A percentile compares a stretch with the other conserved stretches of the same genome.
These are phyloP conservation scores for Cyanoderma ruficeps DNA, from an alignment of 2,113 vertebrate genomes.

Conservation along the genomic window DNA sequence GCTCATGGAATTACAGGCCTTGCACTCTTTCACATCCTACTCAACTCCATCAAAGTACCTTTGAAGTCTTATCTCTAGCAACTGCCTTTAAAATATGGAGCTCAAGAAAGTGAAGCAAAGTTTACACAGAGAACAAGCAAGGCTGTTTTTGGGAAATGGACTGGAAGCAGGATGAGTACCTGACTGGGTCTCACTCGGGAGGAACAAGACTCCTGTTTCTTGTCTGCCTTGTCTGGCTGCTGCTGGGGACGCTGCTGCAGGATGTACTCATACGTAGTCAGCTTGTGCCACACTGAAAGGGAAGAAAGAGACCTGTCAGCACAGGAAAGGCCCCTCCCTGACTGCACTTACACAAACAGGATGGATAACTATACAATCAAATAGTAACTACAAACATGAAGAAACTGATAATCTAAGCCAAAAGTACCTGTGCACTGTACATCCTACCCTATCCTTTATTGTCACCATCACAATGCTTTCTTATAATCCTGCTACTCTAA, in stretches of 20 bases:
- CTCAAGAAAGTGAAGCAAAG: background rate
- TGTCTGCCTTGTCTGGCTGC: conserved; percentile 74
- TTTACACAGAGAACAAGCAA: fast-evolving
- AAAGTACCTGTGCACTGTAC: background rate
- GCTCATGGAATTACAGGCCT: background rate
- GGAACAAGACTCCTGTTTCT: conserved; percentile 58
- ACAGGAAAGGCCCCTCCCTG: background rate
- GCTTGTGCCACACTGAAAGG: conserved; percentile 89
- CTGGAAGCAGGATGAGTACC: conserved; percentile 57
- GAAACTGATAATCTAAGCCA: background rate
- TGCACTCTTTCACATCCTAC: background rate
- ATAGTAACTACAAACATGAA: background rate
- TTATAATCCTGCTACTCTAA: background rate
- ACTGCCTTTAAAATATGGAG: background rate
- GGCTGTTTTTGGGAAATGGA: background rate
- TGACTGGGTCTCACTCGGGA: conserved; percentile 72
- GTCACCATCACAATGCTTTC: background rate
- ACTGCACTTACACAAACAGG: background rate
- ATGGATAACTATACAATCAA: background rate
- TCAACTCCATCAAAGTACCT: background rate
- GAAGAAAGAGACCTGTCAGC: conserved; percentile 29
- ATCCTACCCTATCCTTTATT: background rate
- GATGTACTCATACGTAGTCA: conserved; percentile 95
- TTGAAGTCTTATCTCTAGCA: background rate
- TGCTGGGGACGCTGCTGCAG: conserved; percentile 88